phyloP scores from a whole-genome alignment of 2,888 invertebrate species.

The Willowsia nigromaculata region DNA sequence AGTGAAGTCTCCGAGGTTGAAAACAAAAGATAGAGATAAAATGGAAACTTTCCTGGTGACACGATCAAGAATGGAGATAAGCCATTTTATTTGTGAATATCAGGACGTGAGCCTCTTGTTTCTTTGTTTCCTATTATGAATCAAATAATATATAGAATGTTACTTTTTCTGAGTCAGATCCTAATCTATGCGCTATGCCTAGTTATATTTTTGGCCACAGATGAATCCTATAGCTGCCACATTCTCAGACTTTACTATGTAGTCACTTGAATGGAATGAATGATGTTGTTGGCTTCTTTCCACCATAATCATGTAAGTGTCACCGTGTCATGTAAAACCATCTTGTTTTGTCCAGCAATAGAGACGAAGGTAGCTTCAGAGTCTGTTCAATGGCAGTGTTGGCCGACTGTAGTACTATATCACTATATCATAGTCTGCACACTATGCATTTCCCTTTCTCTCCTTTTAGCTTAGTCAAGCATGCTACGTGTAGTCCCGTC shows the following conservation, averaged over 20 bases:
- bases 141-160: background rate
- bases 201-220: background rate
- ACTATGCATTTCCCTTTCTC: too few relatives aligned
- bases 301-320: constrained; percentile 23
- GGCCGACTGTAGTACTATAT: background rate
- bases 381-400: too few relatives aligned
- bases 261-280: background rate
- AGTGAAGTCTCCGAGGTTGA: background rate
- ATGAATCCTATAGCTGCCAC: background rate
- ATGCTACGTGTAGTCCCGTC: background rate
- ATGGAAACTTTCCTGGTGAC: background rate
- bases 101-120: background rate
- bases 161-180: background rate
- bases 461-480: background rate
- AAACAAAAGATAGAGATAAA: background rate
- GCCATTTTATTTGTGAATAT: background rate
- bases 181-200: background rate
- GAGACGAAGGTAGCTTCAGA: background rate
- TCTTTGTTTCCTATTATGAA: background rate
- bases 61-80: background rate
- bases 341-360: constrained; percentile 15
- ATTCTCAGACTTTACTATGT: background rate
- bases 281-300: constrained; percentile 15
- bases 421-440: too few relatives aligned
- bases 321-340: constrained; percentile 19